These are phyloP conservation scores for Drosophila mulleri DNA, from an alignment of 2,888 invertebrate species.

Conservation along the genomic window DNA sequence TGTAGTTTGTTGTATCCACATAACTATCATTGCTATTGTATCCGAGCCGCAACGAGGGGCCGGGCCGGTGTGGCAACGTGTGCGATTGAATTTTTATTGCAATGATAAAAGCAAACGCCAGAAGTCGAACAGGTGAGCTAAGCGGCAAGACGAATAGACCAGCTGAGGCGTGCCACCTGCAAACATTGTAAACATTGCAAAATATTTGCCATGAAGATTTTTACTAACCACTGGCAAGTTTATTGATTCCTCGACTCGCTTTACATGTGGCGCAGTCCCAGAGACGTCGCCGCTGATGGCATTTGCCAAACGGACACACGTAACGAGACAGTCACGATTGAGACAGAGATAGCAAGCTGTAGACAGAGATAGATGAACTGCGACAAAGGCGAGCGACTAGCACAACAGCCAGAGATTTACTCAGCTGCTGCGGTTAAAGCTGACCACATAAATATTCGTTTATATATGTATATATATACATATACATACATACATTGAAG, in stretches of 20 bases:
- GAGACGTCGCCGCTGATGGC: conserved; percentile 63
- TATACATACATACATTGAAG: background rate
- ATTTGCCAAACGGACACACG: conserved; percentile 70
- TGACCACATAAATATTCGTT: conserved; percentile 6
- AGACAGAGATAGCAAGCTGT: conserved; percentile 4
- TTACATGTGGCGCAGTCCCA: conserved; percentile 46
- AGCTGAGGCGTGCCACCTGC: conserved; percentile 1
- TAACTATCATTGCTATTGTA: conserved; percentile 69
- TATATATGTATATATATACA: background rate
- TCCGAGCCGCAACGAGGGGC: conserved; percentile 7
- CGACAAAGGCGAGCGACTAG: conserved; percentile 4
- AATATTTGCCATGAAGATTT: conserved; percentile 69
- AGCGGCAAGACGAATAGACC: conserved; percentile 25
- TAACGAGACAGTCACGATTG: conserved; percentile 43
- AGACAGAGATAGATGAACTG: conserved; percentile 2
- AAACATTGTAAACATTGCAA: conserved; percentile 70
- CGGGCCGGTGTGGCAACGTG: conserved; percentile 30
- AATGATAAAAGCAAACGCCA: conserved; percentile 67
- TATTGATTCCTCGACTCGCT: conserved; percentile 63
- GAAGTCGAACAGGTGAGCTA: conserved; percentile 56
- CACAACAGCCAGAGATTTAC: conserved; percentile 13
- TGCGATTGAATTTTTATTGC: conserved; percentile 80
- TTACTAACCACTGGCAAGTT: conserved; percentile 68
- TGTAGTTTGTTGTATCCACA: conserved; percentile 61
- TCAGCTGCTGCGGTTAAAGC: conserved; percentile 2